Evolutionary conservation across 53 echinoderm and acorn worm genomes (phyloP), one percentile per base, ranked within the genome.

Genomic region (Echinometra lucunter): DNA sequence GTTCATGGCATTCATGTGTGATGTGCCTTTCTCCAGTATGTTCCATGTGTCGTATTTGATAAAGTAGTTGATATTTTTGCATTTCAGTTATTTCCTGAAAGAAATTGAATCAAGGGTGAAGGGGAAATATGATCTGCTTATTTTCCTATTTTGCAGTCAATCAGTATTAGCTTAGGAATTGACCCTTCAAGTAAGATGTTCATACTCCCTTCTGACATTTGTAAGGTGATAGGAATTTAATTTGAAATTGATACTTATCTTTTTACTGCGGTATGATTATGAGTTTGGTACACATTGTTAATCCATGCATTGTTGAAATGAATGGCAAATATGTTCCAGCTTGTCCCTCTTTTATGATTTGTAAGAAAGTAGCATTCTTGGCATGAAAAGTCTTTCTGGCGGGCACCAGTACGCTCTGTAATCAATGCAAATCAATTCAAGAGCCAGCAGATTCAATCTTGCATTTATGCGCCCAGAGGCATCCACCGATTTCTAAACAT

Each of bases 351-450:
- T 9, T 53, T 53, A 53, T 53, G 53, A 11, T 13, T 53, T 53
- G 8, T 13, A 53, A 53, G 53, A 53, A 53, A 47, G 49, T 47
- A 9, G 49, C 4, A 47, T 9, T 47, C 49, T 47, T 28, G 47
- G 49, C n/a, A 11, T n/a, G 85, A 28, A 45, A 83, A 49, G 45
- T n/a, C 47, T 16, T 49, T 37, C 28, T 85, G 47, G 47, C 49
- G 8, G 42, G 38, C 85, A 49, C 49, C 49, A 49, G 18, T 82
- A 47, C 4, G n/a, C 47, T 11, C 49, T 30, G 27, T 85, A 45
- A 85, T 85, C 85, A 47, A 85, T 53, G 85, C 85, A 85, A 85
- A 85, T 85, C 45, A 47, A 85, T 85, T 85, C 85, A 85, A 85
- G 85, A 85, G 89, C 57, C 37, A 37, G 60, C 57, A 89, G 89